phyloP scores from a whole-genome alignment of 1,140 invertebrate species.

The Lerema accius region DNA sequence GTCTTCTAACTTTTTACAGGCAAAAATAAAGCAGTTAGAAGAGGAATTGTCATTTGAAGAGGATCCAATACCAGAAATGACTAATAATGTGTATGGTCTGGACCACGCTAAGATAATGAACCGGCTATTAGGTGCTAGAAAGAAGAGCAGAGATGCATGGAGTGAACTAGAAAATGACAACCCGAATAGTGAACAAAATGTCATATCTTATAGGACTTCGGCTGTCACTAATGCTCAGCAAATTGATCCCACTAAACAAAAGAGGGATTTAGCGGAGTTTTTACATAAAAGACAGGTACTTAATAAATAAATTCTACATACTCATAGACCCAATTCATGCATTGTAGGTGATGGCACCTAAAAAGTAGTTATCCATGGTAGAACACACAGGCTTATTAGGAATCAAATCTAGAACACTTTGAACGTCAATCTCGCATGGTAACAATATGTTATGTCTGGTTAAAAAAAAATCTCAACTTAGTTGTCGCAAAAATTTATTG shows the following conservation, averaged over 20 bases:
- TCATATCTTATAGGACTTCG: conserved; percentile 59
- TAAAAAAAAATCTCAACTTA: too few species aligned
- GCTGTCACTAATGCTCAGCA: conserved; percentile 28
- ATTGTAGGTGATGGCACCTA: too few species aligned
- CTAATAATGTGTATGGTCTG: conserved; percentile 87
- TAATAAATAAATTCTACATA: conserved; percentile 13
- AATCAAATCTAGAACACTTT: too few species aligned
- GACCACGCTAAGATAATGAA: conserved; percentile 86
- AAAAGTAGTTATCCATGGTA: too few species aligned
- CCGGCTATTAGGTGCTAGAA: conserved; percentile 76
- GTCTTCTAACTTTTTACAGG: conserved; percentile 51
- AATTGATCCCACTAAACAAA: conserved; percentile 52
- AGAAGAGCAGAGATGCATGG: conserved; percentile 82
- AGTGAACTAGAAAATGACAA: conserved; percentile 40
- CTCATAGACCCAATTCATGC: neutral
- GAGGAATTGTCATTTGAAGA: conserved; percentile 56
- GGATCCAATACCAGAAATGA: conserved; percentile 84
- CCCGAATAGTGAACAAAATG: conserved; percentile 28
- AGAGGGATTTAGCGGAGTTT: conserved; percentile 67
- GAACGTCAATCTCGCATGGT: too few species aligned
- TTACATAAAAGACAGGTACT: conserved; percentile 69
- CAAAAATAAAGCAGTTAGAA: conserved; percentile 79
- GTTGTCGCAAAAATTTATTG: too few species aligned
- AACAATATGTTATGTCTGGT: too few species aligned
- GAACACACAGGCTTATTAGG: too few species aligned